phyloP scores from a whole-genome alignment of 2,113 vertebrate species.

The Onychostoma macrolepis region DNA sequence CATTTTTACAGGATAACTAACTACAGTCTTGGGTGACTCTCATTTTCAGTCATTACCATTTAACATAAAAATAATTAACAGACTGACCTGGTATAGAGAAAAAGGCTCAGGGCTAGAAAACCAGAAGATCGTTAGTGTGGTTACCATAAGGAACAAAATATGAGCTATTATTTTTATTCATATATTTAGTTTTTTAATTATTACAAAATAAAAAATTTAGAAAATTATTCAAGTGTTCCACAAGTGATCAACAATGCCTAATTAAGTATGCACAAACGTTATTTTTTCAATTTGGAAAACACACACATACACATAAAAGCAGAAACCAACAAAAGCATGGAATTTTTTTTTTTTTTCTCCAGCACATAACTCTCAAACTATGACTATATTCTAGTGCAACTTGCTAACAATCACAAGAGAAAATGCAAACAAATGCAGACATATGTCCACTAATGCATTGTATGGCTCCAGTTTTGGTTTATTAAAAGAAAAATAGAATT shows the following conservation, averaged over 20 bases:
- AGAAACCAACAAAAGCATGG: too few species aligned
- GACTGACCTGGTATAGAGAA: neutral
- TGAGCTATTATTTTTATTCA: neutral
- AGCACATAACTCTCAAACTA: too few species aligned
- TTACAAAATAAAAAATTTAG: neutral
- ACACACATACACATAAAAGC: too few species aligned
- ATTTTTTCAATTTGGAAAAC: too few species aligned
- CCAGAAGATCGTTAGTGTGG: neutral
- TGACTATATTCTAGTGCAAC: too few species aligned
- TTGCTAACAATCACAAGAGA: too few species aligned
- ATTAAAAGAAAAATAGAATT: neutral
- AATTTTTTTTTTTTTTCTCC: too few species aligned
- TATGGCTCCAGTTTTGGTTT: neutral
- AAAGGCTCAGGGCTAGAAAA: neutral
- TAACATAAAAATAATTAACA: neutral
- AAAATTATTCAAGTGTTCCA: neutral
- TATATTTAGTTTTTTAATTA: neutral
- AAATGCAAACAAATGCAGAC: too few species aligned
- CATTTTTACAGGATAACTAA: slow-evolving; percentile 42
- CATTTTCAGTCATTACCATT: neutral
- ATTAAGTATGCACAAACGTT: neutral
- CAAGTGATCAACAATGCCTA: neutral
- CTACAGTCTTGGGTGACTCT: slow-evolving; percentile 52
- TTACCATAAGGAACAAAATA: neutral
- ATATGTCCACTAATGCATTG: neutral